Evolutionary conservation across 2,113 vertebrate species (phyloP), one percentile per base, ranked within the genome.

Genomic region (Corynorhinus townsendii): DNA sequence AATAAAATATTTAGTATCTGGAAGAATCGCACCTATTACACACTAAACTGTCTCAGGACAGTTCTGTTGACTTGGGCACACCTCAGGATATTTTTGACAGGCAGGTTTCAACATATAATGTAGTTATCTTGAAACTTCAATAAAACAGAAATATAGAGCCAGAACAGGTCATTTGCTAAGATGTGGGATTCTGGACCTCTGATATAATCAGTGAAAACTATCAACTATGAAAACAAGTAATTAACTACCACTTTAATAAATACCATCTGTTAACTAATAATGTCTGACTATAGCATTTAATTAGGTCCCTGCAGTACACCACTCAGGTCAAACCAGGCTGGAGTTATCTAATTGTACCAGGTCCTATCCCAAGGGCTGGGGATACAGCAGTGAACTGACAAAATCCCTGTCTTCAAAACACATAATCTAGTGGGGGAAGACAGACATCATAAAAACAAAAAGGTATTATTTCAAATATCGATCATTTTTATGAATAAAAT

Each of bases 151-250:
- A 54, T 43, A 89, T 0, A 79, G 54, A 84, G 2, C 22, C n/a
- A 79, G 38, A 90, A 69, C 62, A 87, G 22, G 76, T 83, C 35
- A 68, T 86, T 33, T 87, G 68, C 72, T 96, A 93, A 90, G n/a
- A 85, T 40, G 20, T 52, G 15, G 43, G 52, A 91, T 93, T 86
- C 47, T 33, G 85, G 52, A 81, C 68, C 43, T 45, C 66, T 76
- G 79, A 89, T 40, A 30, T 90, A 72, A 72, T 87, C 64, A 86
- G 11, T 83, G 11, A 75, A 82, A 86, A 88, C 68, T 16, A 83
- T 88, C 35, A 64, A 94, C 26, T 76, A 4, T 80, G 40, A 90
- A 84, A 84, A 87, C 64, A 28, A 83, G 33, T 52, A 73, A 62
- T 1, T 87, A 64, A 92, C 76, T 79, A 47, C 15, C 16, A 90